Evolutionary conservation across 2,888 invertebrate genomes (phyloP), one percentile per base, ranked within the genome.

Genomic region (Andrena fulva): DNA sequence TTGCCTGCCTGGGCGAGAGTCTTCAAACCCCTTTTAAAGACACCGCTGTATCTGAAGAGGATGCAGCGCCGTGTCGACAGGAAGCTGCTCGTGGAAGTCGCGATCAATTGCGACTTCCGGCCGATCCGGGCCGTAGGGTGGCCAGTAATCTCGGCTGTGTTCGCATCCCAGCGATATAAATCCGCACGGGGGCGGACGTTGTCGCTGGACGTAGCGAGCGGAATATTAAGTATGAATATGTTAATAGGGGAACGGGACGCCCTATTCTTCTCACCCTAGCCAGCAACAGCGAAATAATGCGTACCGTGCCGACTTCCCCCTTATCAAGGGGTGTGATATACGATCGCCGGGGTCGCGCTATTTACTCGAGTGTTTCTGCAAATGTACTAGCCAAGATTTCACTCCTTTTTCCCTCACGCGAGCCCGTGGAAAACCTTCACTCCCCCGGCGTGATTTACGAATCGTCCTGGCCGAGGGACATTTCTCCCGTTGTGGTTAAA

Each of bases 101-200:
- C 80, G 82, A 85, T 88, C 85, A 85, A 88, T 86, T 85, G 81
- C 69, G 76, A 75, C 83, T 83, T 85, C 82, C 82, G 78, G 73
- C 20, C 60, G 70, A 82, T 81, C 77, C 64, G 29, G 80, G 69
- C 20, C 2, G 24, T 12, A 24, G 64, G 27, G n/a, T 59, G 16
- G 77, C 50, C 68, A 33, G 74, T 78, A 71, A 84, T 82, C 82
- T 56, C 56, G 56, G 24, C 10, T 56, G 10, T 10, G 74, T 62
- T 72, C 73, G 85, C 68, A 80, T 80, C 85, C 62, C 78, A 52
- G 72, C 80, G 82, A 82, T 81, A 82, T 81, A 80, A 84, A 88
- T 86, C 76, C 72, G 60, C 2, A 63, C 35, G 62, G 52, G 77
- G 76, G 76, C 77, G 69, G 75, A 82, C 75, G 74, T 68, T 68